Evolutionary conservation across 2,888 invertebrate species (phyloP).

Genomic region (Agonopterix alstromeriana): DNA sequence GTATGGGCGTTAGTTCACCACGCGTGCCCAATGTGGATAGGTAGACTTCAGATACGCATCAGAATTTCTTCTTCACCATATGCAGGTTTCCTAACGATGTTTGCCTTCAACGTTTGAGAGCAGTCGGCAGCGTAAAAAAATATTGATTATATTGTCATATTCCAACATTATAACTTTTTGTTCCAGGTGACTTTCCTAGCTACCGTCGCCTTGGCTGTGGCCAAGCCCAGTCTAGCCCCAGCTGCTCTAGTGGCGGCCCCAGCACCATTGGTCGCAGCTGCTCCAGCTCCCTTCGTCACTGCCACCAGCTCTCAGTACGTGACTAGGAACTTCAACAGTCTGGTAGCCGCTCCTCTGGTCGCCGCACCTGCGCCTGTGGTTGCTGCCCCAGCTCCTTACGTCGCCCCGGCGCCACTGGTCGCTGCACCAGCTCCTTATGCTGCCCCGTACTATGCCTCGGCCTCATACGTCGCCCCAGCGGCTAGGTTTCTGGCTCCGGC

Average conservation of each 20-base stretch:
- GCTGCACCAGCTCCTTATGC: constrained; percentile 27
- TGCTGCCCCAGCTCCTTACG: constrained; percentile 27
- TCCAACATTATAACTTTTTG: neutral
- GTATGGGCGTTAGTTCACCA: no score
- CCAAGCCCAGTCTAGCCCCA: constrained; percentile 46
- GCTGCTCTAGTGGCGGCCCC: constrained; percentile 38
- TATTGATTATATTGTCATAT: no score
- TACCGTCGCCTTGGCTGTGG: constrained; percentile 42
- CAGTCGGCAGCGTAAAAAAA: no score
- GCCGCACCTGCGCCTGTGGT: constrained; percentile 36
- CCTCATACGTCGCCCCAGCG: constrained; percentile 23
- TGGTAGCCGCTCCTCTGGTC: constrained; percentile 45
- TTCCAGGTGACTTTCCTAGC: constrained; percentile 56
- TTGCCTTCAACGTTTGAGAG: no score
- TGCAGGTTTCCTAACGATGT: no score
- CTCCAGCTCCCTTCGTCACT: constrained; percentile 77
- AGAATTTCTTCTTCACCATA: no score
- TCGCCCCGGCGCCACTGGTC: constrained; percentile 38
- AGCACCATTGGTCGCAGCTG: constrained; percentile 36
- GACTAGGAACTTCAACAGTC: constrained; percentile 77
- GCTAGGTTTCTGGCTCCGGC: constrained; percentile 13
- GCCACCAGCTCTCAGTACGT: constrained; percentile 80
- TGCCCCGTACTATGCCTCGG: constrained; percentile 23
- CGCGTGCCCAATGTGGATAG: no score
- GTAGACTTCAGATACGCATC: no score